Evolutionary conservation across 1,140 invertebrate genomes (phyloP), one percentile per base, ranked within the genome.

Genomic region (Samia ricini): DNA sequence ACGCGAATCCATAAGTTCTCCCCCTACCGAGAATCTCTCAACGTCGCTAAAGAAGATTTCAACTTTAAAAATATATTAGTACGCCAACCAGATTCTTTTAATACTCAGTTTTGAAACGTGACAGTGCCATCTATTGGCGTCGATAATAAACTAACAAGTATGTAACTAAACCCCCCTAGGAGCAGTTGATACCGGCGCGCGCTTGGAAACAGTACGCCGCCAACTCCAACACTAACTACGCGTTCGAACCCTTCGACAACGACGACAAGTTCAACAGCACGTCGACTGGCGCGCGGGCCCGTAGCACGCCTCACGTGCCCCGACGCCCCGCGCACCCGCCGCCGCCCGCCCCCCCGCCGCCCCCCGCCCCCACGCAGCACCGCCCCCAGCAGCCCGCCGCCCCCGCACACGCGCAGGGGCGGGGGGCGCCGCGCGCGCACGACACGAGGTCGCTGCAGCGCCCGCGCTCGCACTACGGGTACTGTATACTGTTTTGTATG

Each of bases 141-240:
- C 6, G 10, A 29, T 29, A 29, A 2, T 29, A 5, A 29, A 15
- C 21, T 22, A 4, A 23, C 3, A 20, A 21, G 8, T 22, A 5
- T 55, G 0, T 26, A 15, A 26, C 8, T 24, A n/a, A 24, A 18
- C n/a, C 75, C 92, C 18, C 91, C n/a, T n/a, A 97, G 95, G 95
- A 97, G 72, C 95, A 95, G 68, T 85, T 97, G 21, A 96, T 97
- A 61, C 94, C 94, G 20, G 95, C 94, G 81, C 94, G 95, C 2
- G 95, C 95, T 4, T 97, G 96, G 96, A 96, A 96, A 75, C 96
- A 97, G 79, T 97, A 97, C 78, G 93, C 95, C 2, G 91, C 94
- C 19, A 52, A 52, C 0, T 93, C 95, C 1, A 96, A 96, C 76
- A 97, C 95, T 1, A 97, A 97, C 87, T 97, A 97, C 84, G 96